Evolutionary conservation across 30 jellyfish, hydroid and myxozoan species (phyloP).

Genomic region (Sanderia malayensis): DNA sequence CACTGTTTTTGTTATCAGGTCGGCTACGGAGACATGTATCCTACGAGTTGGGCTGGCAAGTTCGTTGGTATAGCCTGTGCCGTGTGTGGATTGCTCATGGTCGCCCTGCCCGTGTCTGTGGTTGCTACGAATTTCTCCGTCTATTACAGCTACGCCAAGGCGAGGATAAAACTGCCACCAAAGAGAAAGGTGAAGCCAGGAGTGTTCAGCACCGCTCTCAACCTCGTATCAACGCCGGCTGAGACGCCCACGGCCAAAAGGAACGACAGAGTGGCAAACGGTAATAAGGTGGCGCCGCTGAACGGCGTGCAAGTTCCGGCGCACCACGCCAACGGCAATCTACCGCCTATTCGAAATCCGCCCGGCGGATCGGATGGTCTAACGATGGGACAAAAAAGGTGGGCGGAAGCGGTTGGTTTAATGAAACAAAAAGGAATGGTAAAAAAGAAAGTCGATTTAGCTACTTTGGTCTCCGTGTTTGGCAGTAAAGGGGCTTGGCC

Average conservation of each 20-base stretch:
- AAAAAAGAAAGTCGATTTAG: conserved; percentile 54
- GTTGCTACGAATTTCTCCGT: conserved; percentile 90
- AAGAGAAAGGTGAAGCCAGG: conserved; percentile 81
- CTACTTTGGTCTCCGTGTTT: conserved; percentile 73
- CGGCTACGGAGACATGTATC: conserved; percentile 93
- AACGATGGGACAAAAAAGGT: background rate
- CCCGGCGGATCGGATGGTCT: conserved; percentile 20
- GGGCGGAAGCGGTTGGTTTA: conserved; percentile 61
- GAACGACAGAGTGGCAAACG: conserved; percentile 30
- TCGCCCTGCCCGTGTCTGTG: conserved; percentile 92
- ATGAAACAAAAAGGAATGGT: conserved; percentile 63
- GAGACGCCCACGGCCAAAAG: conserved; percentile 50
- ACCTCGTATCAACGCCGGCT: conserved; percentile 26
- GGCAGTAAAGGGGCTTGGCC: conserved; percentile 87
- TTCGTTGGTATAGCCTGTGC: conserved; percentile 79
- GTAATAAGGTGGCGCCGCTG: conserved; percentile 43
- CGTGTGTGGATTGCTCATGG: conserved; percentile 85
- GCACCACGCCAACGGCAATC: conserved; percentile 46
- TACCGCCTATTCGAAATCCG: conserved; percentile 39
- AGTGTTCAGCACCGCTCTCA: conserved; percentile 58
- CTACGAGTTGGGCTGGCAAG: conserved; percentile 81
- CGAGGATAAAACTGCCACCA: conserved; percentile 85
- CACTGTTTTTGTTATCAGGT: conserved; percentile 57
- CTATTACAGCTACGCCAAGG: conserved; percentile 90
- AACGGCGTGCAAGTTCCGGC: conserved; percentile 59